phyloP scores from a whole-genome alignment of 1,140 invertebrate genomes.

The Penaeus vannamei region DNA sequence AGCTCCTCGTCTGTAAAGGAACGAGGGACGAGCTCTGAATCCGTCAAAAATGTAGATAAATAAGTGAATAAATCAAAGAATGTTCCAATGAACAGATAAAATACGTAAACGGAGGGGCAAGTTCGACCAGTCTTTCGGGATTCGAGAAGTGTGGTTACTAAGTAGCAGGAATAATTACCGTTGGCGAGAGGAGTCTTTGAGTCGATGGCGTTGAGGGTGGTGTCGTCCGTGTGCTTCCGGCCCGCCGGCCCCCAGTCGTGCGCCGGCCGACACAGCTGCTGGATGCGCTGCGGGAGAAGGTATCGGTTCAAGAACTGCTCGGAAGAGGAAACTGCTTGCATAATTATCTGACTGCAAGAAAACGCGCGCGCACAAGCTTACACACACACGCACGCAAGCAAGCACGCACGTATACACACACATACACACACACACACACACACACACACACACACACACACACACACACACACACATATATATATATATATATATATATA shows the following conservation, averaged over 20 bases:
- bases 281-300: constrained; percentile 69
- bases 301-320: background rate
- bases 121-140: background rate
- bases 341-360: no score
- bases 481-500: no score
- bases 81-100: background rate
- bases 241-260: constrained; percentile 70
- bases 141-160: background rate
- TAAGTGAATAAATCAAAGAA: background rate
- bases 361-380: no score
- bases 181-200: constrained; percentile 67
- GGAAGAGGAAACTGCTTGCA: background rate
- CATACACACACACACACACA: no score
- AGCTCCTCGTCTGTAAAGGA: constrained; percentile 59
- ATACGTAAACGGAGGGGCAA: background rate
- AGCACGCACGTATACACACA: no score
- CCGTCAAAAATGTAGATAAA: background rate
- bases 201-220: constrained; percentile 64
- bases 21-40: no score
- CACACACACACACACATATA: no score
- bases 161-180: constrained; percentile 36
- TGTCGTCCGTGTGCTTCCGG: constrained; percentile 40
- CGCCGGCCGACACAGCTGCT: constrained; percentile 69
- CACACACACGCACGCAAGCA: no score
- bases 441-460: no score